A percentile compares a stretch with the other conserved stretches of the same genome.
Conservation (phyloP, 1,140 invertebrate species). For the Eriosoma lanigerum region DNA sequence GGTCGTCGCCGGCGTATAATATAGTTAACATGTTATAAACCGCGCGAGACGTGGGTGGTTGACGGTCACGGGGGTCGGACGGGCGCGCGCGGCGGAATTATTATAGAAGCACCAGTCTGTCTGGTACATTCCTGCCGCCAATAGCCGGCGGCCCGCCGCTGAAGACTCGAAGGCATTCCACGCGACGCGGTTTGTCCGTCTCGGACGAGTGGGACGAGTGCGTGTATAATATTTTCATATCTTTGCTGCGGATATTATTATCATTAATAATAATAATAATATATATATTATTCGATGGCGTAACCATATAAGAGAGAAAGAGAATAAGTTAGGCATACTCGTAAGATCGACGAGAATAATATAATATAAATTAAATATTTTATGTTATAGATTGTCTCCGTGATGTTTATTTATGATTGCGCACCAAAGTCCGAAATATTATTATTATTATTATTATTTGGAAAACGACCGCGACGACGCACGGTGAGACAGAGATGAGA, state of each 20-base stretch:
- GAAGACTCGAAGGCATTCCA: constrained; percentile 29
- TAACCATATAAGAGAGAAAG: background rate
- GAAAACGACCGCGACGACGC: background rate
- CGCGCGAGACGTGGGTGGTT: constrained; percentile 2
- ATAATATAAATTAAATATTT: no score
- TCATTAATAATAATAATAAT: constrained; percentile 5
- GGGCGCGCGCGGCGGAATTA: constrained; percentile 21
- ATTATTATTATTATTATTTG: constrained; percentile 31
- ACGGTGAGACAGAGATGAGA: background rate
- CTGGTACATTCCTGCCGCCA: constrained; percentile 36
- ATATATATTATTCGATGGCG: background rate
- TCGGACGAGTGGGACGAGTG: background rate
- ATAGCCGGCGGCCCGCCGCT: background rate
- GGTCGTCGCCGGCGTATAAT: background rate
- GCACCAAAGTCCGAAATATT: background rate
- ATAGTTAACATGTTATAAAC: constrained; percentile 21
- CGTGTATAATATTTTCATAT: background rate
- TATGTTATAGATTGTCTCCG: no score
- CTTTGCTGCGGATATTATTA: no score
- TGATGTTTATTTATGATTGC: constrained; percentile 18
- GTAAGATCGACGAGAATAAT: background rate
- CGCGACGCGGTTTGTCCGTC: background rate
- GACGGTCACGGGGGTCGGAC: background rate
- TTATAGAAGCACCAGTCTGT: constrained; percentile 46
- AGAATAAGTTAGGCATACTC: background rate